Conservation (phyloP, 2,113 vertebrate genomes). For the Macquaria australasica region DNA sequence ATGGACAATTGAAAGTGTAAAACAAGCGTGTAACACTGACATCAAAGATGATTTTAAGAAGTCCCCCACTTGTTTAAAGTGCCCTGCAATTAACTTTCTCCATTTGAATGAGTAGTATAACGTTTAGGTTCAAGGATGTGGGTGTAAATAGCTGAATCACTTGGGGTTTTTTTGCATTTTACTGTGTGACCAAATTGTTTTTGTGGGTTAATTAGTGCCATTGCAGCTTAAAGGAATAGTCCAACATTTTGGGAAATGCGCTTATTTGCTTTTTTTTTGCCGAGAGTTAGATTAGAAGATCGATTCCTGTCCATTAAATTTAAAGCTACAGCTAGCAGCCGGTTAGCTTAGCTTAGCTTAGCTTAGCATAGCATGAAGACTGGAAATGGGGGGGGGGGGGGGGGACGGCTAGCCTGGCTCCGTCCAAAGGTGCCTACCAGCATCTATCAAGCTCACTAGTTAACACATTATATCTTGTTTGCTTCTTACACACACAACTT, state of each 20-base stretch:
- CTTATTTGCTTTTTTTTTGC: background rate
- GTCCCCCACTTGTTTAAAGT: background rate
- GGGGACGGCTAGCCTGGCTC: background rate
- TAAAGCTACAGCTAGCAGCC: background rate
- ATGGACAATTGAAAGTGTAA: background rate
- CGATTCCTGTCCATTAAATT: background rate
- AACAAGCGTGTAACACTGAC: background rate
- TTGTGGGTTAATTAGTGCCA: background rate
- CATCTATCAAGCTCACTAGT: background rate
- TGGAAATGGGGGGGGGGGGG: no score
- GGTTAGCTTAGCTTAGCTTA: background rate
- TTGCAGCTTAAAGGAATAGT: constrained; percentile 1
- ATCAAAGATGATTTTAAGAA: background rate
- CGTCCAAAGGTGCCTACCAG: background rate
- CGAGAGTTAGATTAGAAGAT: background rate
- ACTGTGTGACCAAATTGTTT: background rate
- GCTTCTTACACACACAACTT: background rate
- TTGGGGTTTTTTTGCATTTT: background rate
- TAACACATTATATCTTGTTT: no score
- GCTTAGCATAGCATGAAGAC: background rate
- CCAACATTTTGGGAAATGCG: background rate
- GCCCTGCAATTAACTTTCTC: background rate
- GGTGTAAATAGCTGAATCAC: background rate
- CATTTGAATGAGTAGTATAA: background rate
- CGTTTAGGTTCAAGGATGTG: no score